Conservation (phyloP, 1,140 invertebrate species). For the Bradynema listronoti region DNA sequence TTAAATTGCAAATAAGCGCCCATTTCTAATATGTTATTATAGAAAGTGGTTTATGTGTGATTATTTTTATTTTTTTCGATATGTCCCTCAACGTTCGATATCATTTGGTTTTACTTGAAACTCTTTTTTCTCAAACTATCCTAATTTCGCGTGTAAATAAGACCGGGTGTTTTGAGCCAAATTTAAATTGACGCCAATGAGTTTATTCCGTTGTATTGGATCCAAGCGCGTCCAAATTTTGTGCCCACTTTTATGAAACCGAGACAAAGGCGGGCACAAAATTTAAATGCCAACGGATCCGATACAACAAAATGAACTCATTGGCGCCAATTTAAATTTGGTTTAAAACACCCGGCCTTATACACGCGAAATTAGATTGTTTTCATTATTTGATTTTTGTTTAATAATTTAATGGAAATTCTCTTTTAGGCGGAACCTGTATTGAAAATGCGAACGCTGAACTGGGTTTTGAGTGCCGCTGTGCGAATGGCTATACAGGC, state of each 20-base stretch:
- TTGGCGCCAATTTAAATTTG: not conserved
- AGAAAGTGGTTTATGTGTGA: no score
- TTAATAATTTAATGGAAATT: not conserved
- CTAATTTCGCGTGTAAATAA: not conserved
- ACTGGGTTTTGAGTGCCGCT: conserved; percentile 16
- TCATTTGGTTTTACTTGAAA: no score
- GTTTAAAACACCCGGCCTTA: not conserved
- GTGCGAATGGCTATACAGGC: conserved; percentile 13
- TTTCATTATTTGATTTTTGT: not conserved
- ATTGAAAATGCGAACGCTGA: conserved; percentile 5
- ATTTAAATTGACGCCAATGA: not conserved
- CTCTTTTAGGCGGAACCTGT: conserved; percentile 25
- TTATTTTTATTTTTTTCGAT: no score
- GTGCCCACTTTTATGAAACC: not conserved
- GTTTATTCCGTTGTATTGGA: no score
- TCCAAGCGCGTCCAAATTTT: no score
- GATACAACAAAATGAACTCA: not conserved
- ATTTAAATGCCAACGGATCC: not conserved
- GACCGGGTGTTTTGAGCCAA: not conserved
- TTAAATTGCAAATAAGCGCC: no score
- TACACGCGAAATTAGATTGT: conserved; percentile 1
- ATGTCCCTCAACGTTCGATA: no score
- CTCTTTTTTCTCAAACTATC: no score
- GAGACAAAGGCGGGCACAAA: not conserved
- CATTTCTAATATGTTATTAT: no score